Percentiles rank a stretch among this genome's conserved stretches.
phyloP scores from a whole-genome alignment of 92 coral and sea anemone genomes.

The Metridium senile region DNA sequence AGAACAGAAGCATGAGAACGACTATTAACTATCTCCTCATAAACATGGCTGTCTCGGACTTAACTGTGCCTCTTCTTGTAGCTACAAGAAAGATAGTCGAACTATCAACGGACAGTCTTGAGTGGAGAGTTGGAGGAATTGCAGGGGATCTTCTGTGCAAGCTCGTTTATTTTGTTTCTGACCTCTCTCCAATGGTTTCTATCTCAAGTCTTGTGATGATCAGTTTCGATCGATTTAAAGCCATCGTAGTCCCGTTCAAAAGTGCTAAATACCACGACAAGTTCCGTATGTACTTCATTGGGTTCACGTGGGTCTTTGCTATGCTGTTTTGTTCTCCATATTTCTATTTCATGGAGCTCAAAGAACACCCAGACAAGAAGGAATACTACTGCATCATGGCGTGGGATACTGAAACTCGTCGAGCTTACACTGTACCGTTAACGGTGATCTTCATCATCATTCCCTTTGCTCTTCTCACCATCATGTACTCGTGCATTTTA shows the following conservation, averaged over 20 bases:
- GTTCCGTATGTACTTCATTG: slow-evolving; percentile 9
- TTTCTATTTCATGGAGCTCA: slow-evolving; percentile 22
- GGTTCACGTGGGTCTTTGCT: slow-evolving; percentile 24
- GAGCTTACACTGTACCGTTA: slow-evolving; percentile 15
- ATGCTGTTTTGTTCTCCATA: slow-evolving; percentile 22
- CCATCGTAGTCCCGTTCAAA: slow-evolving; percentile 29
- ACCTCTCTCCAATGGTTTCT: slow-evolving; percentile 39
- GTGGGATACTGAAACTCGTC: slow-evolving; percentile 28
- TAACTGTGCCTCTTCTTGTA: slow-evolving; percentile 16
- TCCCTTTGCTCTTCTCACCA: slow-evolving; percentile 24
- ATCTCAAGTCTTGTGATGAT: slow-evolving; percentile 33
- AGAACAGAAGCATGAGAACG: slow-evolving; percentile 7
- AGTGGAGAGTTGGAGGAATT: slow-evolving; percentile 30
- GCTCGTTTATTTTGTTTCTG: slow-evolving; percentile 15
- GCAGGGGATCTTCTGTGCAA: slow-evolving; percentile 28
- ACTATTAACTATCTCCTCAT: slow-evolving; percentile 28
- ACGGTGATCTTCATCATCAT: slow-evolving; percentile 23
- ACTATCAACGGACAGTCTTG: slow-evolving; percentile 3
- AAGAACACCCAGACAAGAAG: neutral
- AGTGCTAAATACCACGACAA: slow-evolving; percentile 7
- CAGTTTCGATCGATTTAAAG: slow-evolving; percentile 24
- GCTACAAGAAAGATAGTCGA: slow-evolving; percentile 7
- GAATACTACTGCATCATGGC: slow-evolving; percentile 1
- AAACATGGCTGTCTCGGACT: slow-evolving; percentile 34
- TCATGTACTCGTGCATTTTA: slow-evolving; percentile 36